phyloP scores from a whole-genome alignment of 2,888 invertebrate species.

The Hydriomena furcata region DNA sequence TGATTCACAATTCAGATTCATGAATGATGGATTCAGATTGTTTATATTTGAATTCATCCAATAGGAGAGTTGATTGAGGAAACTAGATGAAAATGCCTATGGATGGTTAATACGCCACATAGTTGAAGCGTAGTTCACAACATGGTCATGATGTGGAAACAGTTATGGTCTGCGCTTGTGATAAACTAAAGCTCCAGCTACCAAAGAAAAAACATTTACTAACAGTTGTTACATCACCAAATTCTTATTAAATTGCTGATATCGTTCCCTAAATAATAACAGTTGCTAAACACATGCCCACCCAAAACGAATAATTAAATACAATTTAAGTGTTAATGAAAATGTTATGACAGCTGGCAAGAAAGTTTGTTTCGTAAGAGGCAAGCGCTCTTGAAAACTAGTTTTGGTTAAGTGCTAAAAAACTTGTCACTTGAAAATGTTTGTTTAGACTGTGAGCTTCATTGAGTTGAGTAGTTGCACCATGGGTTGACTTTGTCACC shows the following conservation, averaged over 20 bases:
- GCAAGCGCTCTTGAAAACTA: constrained; percentile 31
- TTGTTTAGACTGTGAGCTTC: constrained; percentile 51
- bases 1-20: constrained; percentile 1
- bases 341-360: constrained; percentile 32
- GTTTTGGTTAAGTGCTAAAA: constrained; percentile 41
- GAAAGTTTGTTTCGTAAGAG: constrained; percentile 26
- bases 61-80: too few relatives aligned
- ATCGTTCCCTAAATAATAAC: too few relatives aligned
- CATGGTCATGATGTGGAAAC: too few relatives aligned
- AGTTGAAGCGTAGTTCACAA: too few relatives aligned
- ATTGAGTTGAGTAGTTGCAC: constrained; percentile 24
- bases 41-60: not conserved
- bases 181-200: not conserved
- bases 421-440: constrained; percentile 47
- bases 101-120: too few relatives aligned
- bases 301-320: constrained; percentile 13
- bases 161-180: not conserved
- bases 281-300: too few relatives aligned
- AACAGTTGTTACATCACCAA: not conserved
- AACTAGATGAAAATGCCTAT: too few relatives aligned
- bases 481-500: constrained; percentile 24
- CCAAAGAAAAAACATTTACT: not conserved
- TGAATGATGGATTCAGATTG: not conserved
- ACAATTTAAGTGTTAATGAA: constrained; percentile 23
- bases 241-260: too few relatives aligned